phyloP scores from a whole-genome alignment of 92 coral and sea anemone genomes.

The Epizoanthus stellaris region DNA sequence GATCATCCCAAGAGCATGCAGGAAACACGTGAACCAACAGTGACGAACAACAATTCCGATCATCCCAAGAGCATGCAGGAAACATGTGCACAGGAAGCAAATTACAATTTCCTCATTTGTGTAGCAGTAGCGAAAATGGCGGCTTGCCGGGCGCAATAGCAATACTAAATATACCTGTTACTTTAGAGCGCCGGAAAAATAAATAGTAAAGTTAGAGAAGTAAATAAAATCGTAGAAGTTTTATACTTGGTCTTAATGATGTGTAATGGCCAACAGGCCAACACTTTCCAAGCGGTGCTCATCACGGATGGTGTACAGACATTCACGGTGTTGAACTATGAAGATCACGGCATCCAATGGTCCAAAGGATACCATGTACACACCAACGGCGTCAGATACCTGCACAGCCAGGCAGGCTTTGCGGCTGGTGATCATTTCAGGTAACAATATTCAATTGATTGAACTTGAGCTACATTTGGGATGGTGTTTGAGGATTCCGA shows the following conservation, averaged over 20 bases:
- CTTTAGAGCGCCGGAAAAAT: too few species aligned
- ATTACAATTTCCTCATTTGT: too few species aligned
- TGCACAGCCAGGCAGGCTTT: slow-evolving; percentile 83
- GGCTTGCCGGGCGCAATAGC: too few species aligned
- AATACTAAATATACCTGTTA: too few species aligned
- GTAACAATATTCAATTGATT: slow-evolving; percentile 25
- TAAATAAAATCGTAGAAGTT: background rate
- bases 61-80: too few species aligned
- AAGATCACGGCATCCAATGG: slow-evolving; percentile 71
- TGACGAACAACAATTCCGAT: too few species aligned
- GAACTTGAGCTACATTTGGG: background rate
- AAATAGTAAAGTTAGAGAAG: too few species aligned
- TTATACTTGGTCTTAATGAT: background rate
- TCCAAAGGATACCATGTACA: slow-evolving; percentile 74
- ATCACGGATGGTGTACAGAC: slow-evolving; percentile 77
- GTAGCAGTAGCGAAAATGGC: too few species aligned
- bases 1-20: too few species aligned
- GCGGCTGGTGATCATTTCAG: slow-evolving; percentile 87
- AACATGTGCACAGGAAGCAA: too few species aligned
- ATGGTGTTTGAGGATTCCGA: background rate
- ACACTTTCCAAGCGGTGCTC: slow-evolving; percentile 89
- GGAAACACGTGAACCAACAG: too few species aligned
- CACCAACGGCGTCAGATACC: slow-evolving; percentile 40
- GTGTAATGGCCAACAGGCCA: slow-evolving; percentile 44
- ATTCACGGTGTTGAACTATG: slow-evolving; percentile 85